Base-by-base conservation (phyloP, 2,113 vertebrate genomes). In the Sinosuthora webbiana region DNA sequence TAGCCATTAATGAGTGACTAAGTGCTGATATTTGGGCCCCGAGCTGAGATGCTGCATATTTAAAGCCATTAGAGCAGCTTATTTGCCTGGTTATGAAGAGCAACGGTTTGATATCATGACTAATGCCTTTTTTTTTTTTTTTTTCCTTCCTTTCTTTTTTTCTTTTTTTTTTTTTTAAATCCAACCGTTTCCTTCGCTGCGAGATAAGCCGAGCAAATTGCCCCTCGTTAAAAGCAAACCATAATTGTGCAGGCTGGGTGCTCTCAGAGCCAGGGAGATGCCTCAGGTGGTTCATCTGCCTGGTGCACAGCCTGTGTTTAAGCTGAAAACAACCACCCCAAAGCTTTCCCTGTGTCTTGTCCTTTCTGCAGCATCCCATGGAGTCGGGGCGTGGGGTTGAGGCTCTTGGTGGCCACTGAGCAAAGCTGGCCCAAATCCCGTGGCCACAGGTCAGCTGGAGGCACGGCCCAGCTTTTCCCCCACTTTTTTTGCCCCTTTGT, bases 1-100 rank as follows among this genome's bases (percentile, higher is more conserved):
- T 94, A 91, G 86, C 94, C 91, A 87, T 95, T 95, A 96, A 76
- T 60, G 87, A 94, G 87, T 93, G 93, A 95, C 95, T 95, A 89
- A 96, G 62, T 65, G 93, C 91, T 94, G 95, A 94, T 91, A 93
- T 83, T 92, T 83, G 90, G 92, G 92, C 92, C 90, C 90, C 3
- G 87, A 90, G 91, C 87, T 0, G 91, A 95, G 75, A 57, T 91
- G 94, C 93, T 95, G 92, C 93, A 81, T 95, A 74, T 95, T 94
- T 88, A 85, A 94, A 91, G 73, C 90, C 94, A 69, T 93, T 88
- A 95, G 68, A 89, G 30, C 37, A 76, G 70, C 59, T 96, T 65
- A 94, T 94, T 96, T 94, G 73, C 92, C 81, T 89, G 35, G 84
- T 91, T 94, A 70, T 86, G 83, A 81, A 74, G 88, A 95, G 75